phyloP scores from a whole-genome alignment of 1,140 invertebrate genomes.

The Ostrea edulis region DNA sequence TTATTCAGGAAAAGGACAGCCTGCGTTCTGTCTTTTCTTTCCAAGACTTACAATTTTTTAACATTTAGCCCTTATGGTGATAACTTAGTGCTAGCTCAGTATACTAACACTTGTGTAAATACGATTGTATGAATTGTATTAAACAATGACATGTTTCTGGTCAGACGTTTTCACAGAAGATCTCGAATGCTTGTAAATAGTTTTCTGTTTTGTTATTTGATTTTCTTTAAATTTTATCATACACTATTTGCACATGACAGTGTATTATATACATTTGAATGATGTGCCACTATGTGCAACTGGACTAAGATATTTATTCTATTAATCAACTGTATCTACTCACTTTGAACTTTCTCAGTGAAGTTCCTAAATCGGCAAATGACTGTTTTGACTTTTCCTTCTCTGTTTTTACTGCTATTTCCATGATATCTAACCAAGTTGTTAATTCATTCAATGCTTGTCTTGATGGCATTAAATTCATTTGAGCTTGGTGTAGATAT shows the following conservation, averaged over 20 bases:
- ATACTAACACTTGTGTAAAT: slow-evolving; percentile 23
- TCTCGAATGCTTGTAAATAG: slow-evolving; percentile 14
- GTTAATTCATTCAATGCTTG: slow-evolving; percentile 76
- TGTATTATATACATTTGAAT: neutral
- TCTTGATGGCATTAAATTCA: slow-evolving; percentile 84
- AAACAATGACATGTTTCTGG: slow-evolving; percentile 15
- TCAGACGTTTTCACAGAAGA: slow-evolving; percentile 36
- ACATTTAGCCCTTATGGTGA: neutral
- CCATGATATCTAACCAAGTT: slow-evolving; percentile 73
- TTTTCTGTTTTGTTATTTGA: neutral
- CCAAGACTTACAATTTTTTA: neutral
- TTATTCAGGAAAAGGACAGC: neutral
- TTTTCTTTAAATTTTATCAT: slow-evolving; percentile 12
- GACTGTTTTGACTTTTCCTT: slow-evolving; percentile 65
- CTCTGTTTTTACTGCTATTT: slow-evolving; percentile 68
- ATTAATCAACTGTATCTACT: neutral
- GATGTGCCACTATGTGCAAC: neutral
- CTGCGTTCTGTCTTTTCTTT: neutral
- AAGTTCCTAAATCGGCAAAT: slow-evolving; percentile 70
- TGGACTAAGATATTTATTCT: too few species aligned
- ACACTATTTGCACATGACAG: neutral
- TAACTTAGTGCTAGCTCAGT: slow-evolving; percentile 15
- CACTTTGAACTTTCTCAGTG: slow-evolving; percentile 77
- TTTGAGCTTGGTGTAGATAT: slow-evolving; percentile 79
- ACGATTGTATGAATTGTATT: neutral